Conservation (phyloP, 2,888 invertebrate species). For the Metellina segmentata region DNA sequence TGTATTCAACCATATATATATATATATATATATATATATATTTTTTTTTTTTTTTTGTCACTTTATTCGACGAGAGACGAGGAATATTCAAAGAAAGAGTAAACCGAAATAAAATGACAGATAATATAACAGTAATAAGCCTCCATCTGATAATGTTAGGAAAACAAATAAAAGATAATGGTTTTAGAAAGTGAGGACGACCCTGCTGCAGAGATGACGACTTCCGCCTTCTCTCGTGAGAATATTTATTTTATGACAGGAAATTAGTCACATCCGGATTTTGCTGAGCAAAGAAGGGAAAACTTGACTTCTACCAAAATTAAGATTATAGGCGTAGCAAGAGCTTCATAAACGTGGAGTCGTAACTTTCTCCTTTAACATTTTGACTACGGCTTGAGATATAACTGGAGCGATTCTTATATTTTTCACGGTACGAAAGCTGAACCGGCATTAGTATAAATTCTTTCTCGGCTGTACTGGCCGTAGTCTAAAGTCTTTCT, state of each 20-base stretch:
- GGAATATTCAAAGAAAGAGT: neutral
- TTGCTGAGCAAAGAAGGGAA: slow-evolving; percentile 5
- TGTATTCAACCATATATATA: too few relatives aligned
- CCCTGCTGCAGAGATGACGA: neutral
- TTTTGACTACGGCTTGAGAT: too few relatives aligned
- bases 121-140: neutral
- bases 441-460: too few relatives aligned
- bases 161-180: slow-evolving; percentile 42
- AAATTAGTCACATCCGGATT: slow-evolving; percentile 43
- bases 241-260: slow-evolving; percentile 54
- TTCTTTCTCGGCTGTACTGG: too few relatives aligned
- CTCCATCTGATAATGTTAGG: neutral
- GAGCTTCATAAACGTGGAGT: too few relatives aligned
- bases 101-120: neutral
- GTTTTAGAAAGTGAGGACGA: neutral
- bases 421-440: too few relatives aligned
- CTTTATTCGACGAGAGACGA: too few relatives aligned
- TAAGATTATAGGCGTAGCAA: neutral
- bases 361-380: too few relatives aligned
- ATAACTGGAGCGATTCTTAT: too few relatives aligned
- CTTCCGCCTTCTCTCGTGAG: slow-evolving; percentile 20
- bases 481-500: too few relatives aligned
- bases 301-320: neutral
- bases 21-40: too few relatives aligned
- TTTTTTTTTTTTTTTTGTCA: too few relatives aligned